Evolutionary conservation across 2,888 invertebrate genomes (phyloP), one percentile per base, ranked within the genome.

Genomic region (Eustalomyia histrio): DNA sequence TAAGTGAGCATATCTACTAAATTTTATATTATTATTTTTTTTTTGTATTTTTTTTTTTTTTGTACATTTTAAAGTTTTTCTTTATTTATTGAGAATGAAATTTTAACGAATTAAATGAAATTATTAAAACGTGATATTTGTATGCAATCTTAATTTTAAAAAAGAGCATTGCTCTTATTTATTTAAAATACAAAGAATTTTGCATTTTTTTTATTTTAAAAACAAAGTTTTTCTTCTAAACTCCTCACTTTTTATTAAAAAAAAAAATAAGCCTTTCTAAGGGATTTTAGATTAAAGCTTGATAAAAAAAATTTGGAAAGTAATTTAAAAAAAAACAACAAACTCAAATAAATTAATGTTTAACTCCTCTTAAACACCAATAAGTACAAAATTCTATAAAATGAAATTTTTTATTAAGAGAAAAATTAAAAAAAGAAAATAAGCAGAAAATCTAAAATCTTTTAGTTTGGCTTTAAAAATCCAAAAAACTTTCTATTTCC

Each of bases 171-270:
- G 82, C 80, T 79, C 80, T 76, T 80, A 33, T 39, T 78, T 65
- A 65, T 52, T 57, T 67, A 72, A 29, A 67, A 82, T 80, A 83
- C 81, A 83, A 85, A 88, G 88, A 88, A 88, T 87, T 89, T 89
- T 89, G 89, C 89, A 89, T 89, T 90, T 65, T 76, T 74, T 73
- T 71, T 73, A 74, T 65, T 64, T 71, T 64, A 64, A 76, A 60
- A 76, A 55, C 65, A 60, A 63, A 53, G 58, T 68, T 68, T 76
- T 61, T 29, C 24, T 47, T 24, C 24, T n/a, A n/a, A n/a, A n/a
- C n/a, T 63, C 35, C 16, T 29, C 14, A 24, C 50, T 47, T 12
- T 29, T 29, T 29, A 1, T 29, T 29, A 6, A 6, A 29, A 29
- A 50, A 24, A 6, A n/a, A 21, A 24, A 14, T 16, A 18, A 29